These are phyloP conservation scores for Ganaspis brasiliensis DNA, from an alignment of 2,888 invertebrate genomes.

Conservation along the genomic window DNA sequence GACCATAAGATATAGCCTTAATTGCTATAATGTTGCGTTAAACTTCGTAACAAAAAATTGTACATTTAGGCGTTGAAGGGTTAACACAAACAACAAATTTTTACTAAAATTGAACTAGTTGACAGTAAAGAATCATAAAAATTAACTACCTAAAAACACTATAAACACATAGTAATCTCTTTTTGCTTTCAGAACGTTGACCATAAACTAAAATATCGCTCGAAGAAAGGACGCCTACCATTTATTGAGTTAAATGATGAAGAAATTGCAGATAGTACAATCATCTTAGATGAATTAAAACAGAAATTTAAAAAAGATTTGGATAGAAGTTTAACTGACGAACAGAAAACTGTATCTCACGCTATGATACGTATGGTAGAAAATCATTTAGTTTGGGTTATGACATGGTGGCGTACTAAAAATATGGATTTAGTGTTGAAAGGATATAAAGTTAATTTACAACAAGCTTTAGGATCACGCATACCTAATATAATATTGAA, in stretches of 20 bases:
- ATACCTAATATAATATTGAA: conserved; percentile 93
- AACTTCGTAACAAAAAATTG: no score
- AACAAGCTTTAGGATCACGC: conserved; percentile 92
- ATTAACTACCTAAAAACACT: no score
- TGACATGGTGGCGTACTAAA: conserved; percentile 95
- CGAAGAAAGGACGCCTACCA: conserved; percentile 96
- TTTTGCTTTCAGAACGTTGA: conserved; percentile 91
- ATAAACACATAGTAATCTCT: no score
- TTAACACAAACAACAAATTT: no score
- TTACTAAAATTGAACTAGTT: no score
- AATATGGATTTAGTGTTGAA: conserved; percentile 92
- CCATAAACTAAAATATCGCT: conserved; percentile 96
- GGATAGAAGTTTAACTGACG: conserved; percentile 90
- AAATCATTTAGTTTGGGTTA: conserved; percentile 95
- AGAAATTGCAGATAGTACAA: conserved; percentile 95
- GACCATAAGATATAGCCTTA: no score
- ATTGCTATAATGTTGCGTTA: no score
- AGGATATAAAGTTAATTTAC: conserved; percentile 95
- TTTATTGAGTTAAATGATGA: conserved; percentile 97
- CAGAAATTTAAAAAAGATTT: conserved; percentile 91
- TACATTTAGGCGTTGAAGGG: no score
- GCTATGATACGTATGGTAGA: conserved; percentile 97
- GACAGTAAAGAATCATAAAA: no score
- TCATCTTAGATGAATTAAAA: conserved; percentile 93
- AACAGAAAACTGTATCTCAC: conserved; percentile 93